phyloP scores from a whole-genome alignment of 2,888 invertebrate species.

The Luperina nickerlii region DNA sequence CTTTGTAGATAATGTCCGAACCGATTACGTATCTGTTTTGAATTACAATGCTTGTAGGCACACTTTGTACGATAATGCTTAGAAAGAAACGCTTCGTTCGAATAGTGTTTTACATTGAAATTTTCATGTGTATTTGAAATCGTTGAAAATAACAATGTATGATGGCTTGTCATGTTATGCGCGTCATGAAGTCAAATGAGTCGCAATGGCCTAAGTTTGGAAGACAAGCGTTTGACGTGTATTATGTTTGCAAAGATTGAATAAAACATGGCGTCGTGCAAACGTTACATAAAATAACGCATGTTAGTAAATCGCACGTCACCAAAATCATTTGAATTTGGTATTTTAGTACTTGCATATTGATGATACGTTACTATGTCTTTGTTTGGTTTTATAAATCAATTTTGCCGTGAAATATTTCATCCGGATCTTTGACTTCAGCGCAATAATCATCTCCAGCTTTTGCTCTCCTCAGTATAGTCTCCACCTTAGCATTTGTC shows the following conservation, averaged over 20 bases:
- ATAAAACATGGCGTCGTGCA: conserved; percentile 48
- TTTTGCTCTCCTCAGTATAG: not conserved
- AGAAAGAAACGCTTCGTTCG: conserved; percentile 14
- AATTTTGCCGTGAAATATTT: not conserved
- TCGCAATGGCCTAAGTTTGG: conserved; percentile 10
- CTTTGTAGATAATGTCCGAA: conserved; percentile 23
- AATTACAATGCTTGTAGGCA: conserved; percentile 2
- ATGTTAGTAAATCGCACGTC: conserved; percentile 49
- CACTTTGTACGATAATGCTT: not conserved
- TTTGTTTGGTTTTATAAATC: not conserved
- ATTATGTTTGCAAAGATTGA: conserved; percentile 26
- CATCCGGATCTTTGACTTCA: not conserved
- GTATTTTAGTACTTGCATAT: conserved; percentile 14
- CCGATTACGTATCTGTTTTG: conserved; percentile 5
- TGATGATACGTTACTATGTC: not conserved
- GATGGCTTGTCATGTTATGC: conserved; percentile 4
- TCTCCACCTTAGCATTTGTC: not conserved
- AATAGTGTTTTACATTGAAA: conserved; percentile 36
- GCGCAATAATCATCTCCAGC: not conserved
- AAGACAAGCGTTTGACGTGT: conserved; percentile 46
- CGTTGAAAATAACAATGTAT: conserved; percentile 12
- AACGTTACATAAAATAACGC: conserved; percentile 53
- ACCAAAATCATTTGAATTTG: conserved; percentile 47
- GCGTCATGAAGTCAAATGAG: conserved; percentile 43
- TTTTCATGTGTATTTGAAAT: conserved; percentile 16